These are phyloP conservation scores for Pteropus rufus DNA, from an alignment of 2,797 vertebrate species.

Conservation along the genomic window DNA sequence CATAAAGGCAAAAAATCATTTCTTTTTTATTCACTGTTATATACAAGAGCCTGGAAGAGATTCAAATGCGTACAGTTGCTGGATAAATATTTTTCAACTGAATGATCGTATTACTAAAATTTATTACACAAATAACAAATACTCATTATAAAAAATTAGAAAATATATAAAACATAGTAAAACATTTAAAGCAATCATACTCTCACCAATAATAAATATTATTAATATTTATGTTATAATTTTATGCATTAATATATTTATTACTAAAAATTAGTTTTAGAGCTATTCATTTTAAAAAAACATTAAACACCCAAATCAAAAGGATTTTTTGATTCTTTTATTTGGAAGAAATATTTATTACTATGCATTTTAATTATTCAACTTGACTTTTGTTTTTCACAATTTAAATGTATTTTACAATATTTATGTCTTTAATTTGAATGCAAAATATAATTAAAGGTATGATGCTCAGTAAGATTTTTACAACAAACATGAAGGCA, in stretches of 20 bases:
- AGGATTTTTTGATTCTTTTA: constrained; percentile 32
- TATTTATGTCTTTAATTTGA: constrained; percentile 62
- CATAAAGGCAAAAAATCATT: not conserved
- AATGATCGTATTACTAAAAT: not conserved
- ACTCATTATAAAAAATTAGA: not conserved
- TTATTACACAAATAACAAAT: not conserved
- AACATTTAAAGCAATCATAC: not conserved
- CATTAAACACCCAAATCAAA: not conserved
- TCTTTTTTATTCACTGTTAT: not conserved
- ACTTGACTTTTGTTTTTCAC: not conserved
- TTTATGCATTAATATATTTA: not conserved
- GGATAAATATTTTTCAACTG: not conserved
- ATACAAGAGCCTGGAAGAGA: not conserved
- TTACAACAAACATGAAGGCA: constrained; percentile 42
- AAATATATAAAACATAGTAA: not conserved
- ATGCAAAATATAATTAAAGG: constrained; percentile 30
- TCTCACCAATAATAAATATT: not conserved
- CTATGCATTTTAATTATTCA: constrained; percentile 48
- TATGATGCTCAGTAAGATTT: constrained; percentile 43
- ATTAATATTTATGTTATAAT: not conserved
- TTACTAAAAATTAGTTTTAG: not conserved
- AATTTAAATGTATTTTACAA: constrained; percentile 55
- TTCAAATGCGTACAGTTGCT: not conserved
- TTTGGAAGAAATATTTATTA: constrained; percentile 28
- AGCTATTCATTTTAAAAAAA: not conserved